A percentile compares a stretch with the other conserved stretches of the same genome.
These are phyloP conservation scores for Drosophila guanche DNA, from an alignment of 1,140 invertebrate species.

Conservation along the genomic window DNA sequence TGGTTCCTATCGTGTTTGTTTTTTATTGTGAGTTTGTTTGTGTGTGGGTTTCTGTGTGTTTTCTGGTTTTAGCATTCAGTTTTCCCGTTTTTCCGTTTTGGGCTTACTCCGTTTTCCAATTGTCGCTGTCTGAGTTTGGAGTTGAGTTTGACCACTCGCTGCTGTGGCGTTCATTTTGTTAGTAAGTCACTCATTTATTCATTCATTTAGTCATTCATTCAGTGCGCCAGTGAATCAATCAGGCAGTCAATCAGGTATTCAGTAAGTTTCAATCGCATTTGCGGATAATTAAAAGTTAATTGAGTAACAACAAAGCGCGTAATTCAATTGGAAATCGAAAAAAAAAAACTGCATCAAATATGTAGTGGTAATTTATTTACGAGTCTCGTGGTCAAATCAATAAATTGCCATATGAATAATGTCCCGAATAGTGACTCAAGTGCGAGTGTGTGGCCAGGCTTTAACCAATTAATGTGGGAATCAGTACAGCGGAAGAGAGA, in stretches of 20 bases:
- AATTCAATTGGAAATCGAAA: slow-evolving; percentile 52
- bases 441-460: slow-evolving; percentile 5
- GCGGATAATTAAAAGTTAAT: slow-evolving; percentile 60
- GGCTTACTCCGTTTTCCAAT: slow-evolving; percentile 15
- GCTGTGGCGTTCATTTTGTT: slow-evolving; percentile 33
- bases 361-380: slow-evolving; percentile 55
- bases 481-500: not conserved
- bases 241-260: not conserved
- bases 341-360: slow-evolving; percentile 51
- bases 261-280: slow-evolving; percentile 13
- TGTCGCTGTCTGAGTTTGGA: slow-evolving; percentile 11
- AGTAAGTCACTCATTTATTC: slow-evolving; percentile 35
- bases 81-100: not conserved
- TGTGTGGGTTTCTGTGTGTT: not conserved
- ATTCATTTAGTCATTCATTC: slow-evolving; percentile 1
- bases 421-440: slow-evolving; percentile 11
- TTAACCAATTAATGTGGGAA: slow-evolving; percentile 21
- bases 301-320: slow-evolving; percentile 46
- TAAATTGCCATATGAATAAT: slow-evolving; percentile 49
- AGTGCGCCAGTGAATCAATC: not conserved
- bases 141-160: slow-evolving; percentile 18
- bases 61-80: too few species aligned
- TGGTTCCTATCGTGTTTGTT: not conserved
- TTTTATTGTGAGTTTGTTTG: not conserved
- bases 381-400: slow-evolving; percentile 45